phyloP scores from a whole-genome alignment of 2,888 invertebrate genomes.

The Eugnorisma glareosa region DNA sequence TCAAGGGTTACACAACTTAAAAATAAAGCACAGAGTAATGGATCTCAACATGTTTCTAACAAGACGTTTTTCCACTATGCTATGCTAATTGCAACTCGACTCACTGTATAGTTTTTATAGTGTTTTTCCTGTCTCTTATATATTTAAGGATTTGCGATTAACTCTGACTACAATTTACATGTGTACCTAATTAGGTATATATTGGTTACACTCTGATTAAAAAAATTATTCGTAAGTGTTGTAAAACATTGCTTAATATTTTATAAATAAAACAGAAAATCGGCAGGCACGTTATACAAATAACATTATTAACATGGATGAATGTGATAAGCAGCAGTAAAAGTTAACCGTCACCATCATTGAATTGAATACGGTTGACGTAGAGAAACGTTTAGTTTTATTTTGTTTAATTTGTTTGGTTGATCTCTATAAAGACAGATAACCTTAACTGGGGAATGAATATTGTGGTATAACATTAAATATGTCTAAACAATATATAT shows the following conservation, averaged over 20 bases:
- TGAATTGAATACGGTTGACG: background rate
- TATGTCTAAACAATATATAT: background rate
- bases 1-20: background rate
- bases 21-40: background rate
- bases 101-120: too few species aligned
- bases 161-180: background rate
- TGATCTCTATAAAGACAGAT: background rate
- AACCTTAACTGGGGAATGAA: background rate
- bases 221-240: background rate
- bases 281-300: background rate
- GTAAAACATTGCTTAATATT: background rate
- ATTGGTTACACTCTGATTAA: background rate
- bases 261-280: background rate
- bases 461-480: too few species aligned
- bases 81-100: too few species aligned
- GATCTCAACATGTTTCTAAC: too few species aligned
- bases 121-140: background rate
- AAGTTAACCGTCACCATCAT: background rate
- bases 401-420: background rate
- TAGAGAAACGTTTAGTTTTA: background rate
- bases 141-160: background rate
- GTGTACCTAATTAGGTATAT: background rate
- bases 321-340: constrained; percentile 1
- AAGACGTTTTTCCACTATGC: background rate
- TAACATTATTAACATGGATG: constrained; percentile 9